Evolutionary conservation across 1,140 invertebrate genomes (phyloP), one percentile per base, ranked within the genome.

Genomic region (Aricia agestis): DNA sequence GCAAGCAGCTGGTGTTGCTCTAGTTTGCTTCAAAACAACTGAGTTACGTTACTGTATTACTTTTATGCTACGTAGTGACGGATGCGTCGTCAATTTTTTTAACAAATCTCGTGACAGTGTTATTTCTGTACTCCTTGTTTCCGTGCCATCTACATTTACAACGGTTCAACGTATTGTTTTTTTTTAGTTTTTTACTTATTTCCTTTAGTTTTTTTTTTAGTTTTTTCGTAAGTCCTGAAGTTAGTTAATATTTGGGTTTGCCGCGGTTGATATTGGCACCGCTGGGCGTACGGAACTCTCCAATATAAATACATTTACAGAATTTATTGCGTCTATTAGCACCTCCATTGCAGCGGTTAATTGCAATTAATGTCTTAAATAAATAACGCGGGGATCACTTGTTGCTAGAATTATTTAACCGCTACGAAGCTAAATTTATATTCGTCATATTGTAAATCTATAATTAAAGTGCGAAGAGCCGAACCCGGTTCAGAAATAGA

Each of bases 381-480:
- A 76, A 74, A 74, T 74, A 66, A 72, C 67, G 19, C 19, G 57
- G 68, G 41, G 68, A 71, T 70, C 66, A 69, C 68, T 65, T 65
- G 58, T 65, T 71, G 67, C 68, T 63, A 78, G 74, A 72, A 79
- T 83, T 82, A 82, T 83, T 82, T 78, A 82, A 79, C 6, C 18
- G 82, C 76, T 77, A 73, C 79, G 76, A 78, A 78, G 72, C 80
- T 79, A 78, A 82, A 86, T 82, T 84, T 83, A 83, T 78, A 81
- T 80, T 81, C 80, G 81, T 86, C 82, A 84, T 85, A 87, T 86
- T 90, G 85, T 83, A 74, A 76, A 77, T 82, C 85, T 90, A 90
- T 90, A 87, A 85, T 86, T 89, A 89, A 87, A 86, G 80, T 86
- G 88, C 78, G 83, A 87, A 89, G 85, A 88, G 81, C 81, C 82